Base-by-base conservation (phyloP, 2,888 invertebrate species). In the Drosophila lacicola region DNA sequence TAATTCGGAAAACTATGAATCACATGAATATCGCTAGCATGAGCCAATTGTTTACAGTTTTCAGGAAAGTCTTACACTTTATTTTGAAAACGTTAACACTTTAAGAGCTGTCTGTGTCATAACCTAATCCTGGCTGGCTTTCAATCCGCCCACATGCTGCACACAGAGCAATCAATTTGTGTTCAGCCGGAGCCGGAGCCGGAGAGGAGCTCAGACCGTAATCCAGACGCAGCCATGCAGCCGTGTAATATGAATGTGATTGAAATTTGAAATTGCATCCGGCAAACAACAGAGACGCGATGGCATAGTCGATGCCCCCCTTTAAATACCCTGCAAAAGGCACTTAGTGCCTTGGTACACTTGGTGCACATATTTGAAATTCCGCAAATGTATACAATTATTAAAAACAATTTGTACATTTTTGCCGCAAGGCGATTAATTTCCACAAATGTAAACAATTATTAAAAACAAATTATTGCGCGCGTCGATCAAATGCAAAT, bases 251-350 rank as follows among this genome's bases (percentile, higher is more conserved):
- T 86, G 88, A 73, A 83, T 86, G 86, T 82, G 83, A 83, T 83
- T 83, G 83, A 80, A 88, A 83, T 86, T 83, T 86, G 88, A 82
- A 86, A 83, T 83, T 88, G 88, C 83, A 88, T 83, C 83, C 83
- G 83, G 86, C 60, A 70, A 85, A 65, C 65, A 72, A 63, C 66
- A 67, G 42, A 64, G 61, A 74, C 46, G 55, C 58, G 56, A 17
- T 58, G 70, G 17, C 36, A 41, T 51, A 64, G 42, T 29, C 41
- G 29, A 53, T 33, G 53, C 45, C n/a, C 25, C 25, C 39, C 4
- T 25, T 39, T 17, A 9, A 19, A 60, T 51, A 68, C 58, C 36
- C 67, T 68, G 17, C 25, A 45, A 36, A 36, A 14, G 9, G 29
- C 14, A 6, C 29, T 25, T 13, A 5, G n/a, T n/a, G 1, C 17